Conservation (phyloP, 2,888 invertebrate genomes). For the Fabriciana adippe region DNA sequence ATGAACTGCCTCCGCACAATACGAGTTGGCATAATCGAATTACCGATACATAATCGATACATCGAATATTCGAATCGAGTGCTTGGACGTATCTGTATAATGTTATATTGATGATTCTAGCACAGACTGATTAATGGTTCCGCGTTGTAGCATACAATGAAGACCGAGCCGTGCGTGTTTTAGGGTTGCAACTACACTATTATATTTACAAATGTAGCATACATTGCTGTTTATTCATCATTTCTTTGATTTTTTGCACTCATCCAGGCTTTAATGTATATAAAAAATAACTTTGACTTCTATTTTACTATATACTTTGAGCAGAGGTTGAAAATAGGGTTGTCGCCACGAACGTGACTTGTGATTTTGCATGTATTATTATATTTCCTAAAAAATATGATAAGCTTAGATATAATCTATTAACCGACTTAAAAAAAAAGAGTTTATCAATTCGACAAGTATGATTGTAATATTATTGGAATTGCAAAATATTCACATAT, state of each 20-base stretch:
- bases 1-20: slow-evolving; percentile 69
- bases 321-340: slow-evolving; percentile 62
- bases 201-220: slow-evolving; percentile 28
- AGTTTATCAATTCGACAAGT: no score
- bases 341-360: slow-evolving; percentile 78
- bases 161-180: slow-evolving; percentile 56
- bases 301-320: slow-evolving; percentile 38
- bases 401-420: slow-evolving; percentile 19
- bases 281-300: slow-evolving; percentile 15
- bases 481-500: no score
- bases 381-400: slow-evolving; percentile 36
- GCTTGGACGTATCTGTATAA: slow-evolving; percentile 77
- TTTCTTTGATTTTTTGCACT: background rate
- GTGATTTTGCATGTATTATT: slow-evolving; percentile 66
- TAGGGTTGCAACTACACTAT: slow-evolving; percentile 46
- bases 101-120: slow-evolving; percentile 80
- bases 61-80: slow-evolving; percentile 74
- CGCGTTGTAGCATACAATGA: slow-evolving; percentile 72
- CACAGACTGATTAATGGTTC: slow-evolving; percentile 81
- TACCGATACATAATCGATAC: slow-evolving; percentile 76
- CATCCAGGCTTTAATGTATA: slow-evolving; percentile 8
- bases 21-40: slow-evolving; percentile 72
- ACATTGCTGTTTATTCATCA: slow-evolving; percentile 48
- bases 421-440: no score
- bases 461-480: no score